Percentiles rank a stretch among this genome's conserved stretches.
Evolutionary conservation across 2,888 invertebrate species (phyloP).

Genomic region (Scotopteryx bipunctaria): DNA sequence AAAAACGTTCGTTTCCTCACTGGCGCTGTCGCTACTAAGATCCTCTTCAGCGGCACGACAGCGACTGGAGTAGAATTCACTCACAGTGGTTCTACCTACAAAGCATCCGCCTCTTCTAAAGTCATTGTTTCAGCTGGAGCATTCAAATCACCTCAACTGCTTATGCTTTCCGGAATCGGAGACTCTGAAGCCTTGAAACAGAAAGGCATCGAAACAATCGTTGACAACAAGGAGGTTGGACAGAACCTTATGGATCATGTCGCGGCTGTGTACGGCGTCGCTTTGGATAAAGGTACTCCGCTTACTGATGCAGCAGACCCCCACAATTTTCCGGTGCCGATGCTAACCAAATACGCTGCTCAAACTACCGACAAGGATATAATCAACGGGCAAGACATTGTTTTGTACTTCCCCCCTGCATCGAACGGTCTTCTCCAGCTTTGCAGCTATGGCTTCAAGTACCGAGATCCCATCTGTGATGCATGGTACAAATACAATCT

Average conservation of each 20-base stretch:
- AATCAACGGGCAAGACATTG: background rate
- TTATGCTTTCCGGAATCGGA: constrained; percentile 57
- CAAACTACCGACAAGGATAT: background rate
- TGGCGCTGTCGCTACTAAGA: constrained; percentile 11
- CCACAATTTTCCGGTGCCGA: constrained; percentile 35
- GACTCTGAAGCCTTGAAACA: constrained; percentile 41
- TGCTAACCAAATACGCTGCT: constrained; percentile 24
- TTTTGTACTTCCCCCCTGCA: constrained; percentile 36
- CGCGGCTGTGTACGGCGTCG: background rate
- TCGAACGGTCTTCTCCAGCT: constrained; percentile 35
- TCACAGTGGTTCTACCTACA: constrained; percentile 29
- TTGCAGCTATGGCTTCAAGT: constrained; percentile 42
- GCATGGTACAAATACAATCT: constrained; percentile 30
- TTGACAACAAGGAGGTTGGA: constrained; percentile 27
- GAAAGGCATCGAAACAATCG: constrained; percentile 38
- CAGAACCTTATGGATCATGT: constrained; percentile 36
- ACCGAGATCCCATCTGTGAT: constrained; percentile 43
- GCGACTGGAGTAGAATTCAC: constrained; percentile 48
- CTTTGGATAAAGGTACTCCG: background rate
- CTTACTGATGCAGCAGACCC: constrained; percentile 1
- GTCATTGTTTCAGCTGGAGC: constrained; percentile 54
- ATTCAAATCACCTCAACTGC: constrained; percentile 46
- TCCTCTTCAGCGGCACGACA: constrained; percentile 44
- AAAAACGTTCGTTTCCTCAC: background rate
- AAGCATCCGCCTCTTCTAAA: constrained; percentile 41